Conservation (phyloP, 2,888 invertebrate genomes). For the Dasysyrphus albostriatus region DNA sequence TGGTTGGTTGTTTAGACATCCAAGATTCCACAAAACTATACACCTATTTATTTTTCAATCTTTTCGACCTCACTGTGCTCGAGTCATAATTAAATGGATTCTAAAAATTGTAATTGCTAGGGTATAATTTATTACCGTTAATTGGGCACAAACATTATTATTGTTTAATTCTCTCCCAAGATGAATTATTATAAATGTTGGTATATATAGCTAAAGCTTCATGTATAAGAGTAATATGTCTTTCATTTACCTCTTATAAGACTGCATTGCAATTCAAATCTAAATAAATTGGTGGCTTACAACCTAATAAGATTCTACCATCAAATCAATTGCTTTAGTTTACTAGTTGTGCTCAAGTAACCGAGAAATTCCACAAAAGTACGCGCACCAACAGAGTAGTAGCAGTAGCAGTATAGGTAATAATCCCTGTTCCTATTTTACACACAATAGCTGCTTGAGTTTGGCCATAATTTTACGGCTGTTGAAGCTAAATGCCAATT, state of each 20-base stretch:
- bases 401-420: slow-evolving; percentile 7
- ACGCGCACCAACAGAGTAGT: slow-evolving; percentile 23
- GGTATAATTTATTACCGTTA: background rate
- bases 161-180: background rate
- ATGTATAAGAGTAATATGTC: too few relatives aligned
- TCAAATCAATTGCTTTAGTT: slow-evolving; percentile 21
- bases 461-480: slow-evolving; percentile 72
- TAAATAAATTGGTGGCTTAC: slow-evolving; percentile 54
- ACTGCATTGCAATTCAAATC: slow-evolving; percentile 34
- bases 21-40: too few relatives aligned
- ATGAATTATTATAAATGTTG: background rate
- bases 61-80: background rate
- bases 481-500: slow-evolving; percentile 72
- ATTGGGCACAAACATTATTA: background rate
- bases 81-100: background rate
- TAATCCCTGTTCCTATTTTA: slow-evolving; percentile 56
- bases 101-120: background rate
- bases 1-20: too few relatives aligned
- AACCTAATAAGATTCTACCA: slow-evolving; percentile 41
- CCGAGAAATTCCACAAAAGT: slow-evolving; percentile 60
- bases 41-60: background rate
- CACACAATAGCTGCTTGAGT: slow-evolving; percentile 59
- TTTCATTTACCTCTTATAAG: background rate
- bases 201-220: too few relatives aligned
- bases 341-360: slow-evolving; percentile 49